Evolutionary conservation across 2,888 invertebrate genomes (phyloP), one percentile per base, ranked within the genome.

Genomic region (Tanaodytes sp.): DNA sequence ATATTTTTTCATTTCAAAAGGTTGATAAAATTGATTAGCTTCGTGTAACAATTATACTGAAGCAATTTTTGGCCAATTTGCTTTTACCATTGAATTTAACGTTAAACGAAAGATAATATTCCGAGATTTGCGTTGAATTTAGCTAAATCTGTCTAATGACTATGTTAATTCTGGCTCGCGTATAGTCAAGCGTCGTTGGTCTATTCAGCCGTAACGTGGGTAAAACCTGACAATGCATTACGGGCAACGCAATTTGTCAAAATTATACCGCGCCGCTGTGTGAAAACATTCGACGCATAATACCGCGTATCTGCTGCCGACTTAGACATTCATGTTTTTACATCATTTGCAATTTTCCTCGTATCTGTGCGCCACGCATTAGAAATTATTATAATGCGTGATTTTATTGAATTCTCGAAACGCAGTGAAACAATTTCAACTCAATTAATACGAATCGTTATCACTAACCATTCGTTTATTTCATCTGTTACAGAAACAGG

Each of bases 291-390:
- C 33, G 37, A 14, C 19, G 39, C 20, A 58, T 65, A 46, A 40
- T 58, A 14, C 6, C 14, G 40, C 42, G 18, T 43, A 43, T 58
- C 39, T 30, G 18, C 14, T 9, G 27, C 16, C 18, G 31, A 67
- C 55, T 67, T 55, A 49, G 49, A 49, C 16, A 49, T 67, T 57
- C 19, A 55, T 66, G 66, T 66, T 66, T 66, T 55, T 66, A 18
- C 27, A 59, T 48, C 45, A 45, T 45, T 65, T 51, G 51, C 46
- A 45, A 51, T 52, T 27, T 16, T 59, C 54, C 36, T 52, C 16
- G 31, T n/a, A 23, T 20, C 5, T 15, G 6, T 36, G 14, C 33
- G 20, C 6, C 18, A 23, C 30, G 39, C 37, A 51, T 64, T 57
- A 57, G 51, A 57, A 58, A 65, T 59, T 52, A 66, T 65, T 31